Base-by-base conservation (phyloP, 2,113 vertebrate species). In the Atractosteus spatula region DNA sequence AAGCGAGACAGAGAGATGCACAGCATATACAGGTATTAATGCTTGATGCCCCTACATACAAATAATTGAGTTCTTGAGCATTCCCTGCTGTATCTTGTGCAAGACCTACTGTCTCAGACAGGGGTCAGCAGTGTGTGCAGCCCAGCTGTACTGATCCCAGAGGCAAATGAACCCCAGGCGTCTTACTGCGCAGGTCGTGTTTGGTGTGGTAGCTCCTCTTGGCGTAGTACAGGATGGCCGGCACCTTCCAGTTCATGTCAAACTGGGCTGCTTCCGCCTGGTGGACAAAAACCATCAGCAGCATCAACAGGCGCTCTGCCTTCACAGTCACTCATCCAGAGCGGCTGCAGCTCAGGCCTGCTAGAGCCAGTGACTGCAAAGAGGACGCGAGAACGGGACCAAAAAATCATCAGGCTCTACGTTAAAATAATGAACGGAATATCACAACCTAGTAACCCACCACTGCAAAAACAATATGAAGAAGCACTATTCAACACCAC, bases 201-300 rank as follows among this genome's bases (percentile, higher is more conserved):
- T 93, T 98, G 82, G 91, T 79, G 56, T 98, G 95, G 85, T 97
- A 94, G 88, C 95, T 96, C 82, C 97, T 93, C 81, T 93, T 96
- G 78, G 94, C 91, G 0, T 97, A 99, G 83, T 98, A 99, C 6
- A 99, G 88, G 63, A 98, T 96, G n/a, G 94, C 96, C 0, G 97
- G 97, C 3, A 98, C 93, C 83, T 99, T 99, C 97, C 97, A 99
- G 83, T 85, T 96, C 86, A 98, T 91, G 75, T 99, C 95, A 54
- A 98, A 98, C 87, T 99, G 96, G 42, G 95, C 94, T 0, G 95
- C 93, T 86, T 99, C 97, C 11, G 93, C 90, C 97, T 99, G 82
- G 5, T 6, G 55, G 43, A 84, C 1, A 17, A 44, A 76, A 29
- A 29, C 29, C 0, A 29, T 29, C 29, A 2, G 63, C 8, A 55